Base-by-base conservation (phyloP, 2,797 vertebrate genomes). In the Channallabes apus region DNA sequence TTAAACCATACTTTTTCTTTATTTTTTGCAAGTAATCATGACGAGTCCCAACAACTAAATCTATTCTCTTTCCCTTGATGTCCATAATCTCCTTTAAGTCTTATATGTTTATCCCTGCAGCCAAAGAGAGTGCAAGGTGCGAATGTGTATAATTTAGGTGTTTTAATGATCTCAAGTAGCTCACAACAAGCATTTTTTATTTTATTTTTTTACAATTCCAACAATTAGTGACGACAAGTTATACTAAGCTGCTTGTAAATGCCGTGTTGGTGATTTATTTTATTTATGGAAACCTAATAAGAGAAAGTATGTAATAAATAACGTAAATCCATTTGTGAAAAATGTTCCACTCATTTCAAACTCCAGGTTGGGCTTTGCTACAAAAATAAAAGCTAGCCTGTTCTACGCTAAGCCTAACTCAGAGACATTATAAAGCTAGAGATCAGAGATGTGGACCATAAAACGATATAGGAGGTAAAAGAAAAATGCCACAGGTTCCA, bases 31-130 rank as follows among this genome's bases (percentile, higher is more conserved):
- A 29, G 62, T 9, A 29, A 67, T 67, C 64, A n/a, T 83, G 71
- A 72, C 77, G 82, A 86, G 77, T 71, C 78, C 85, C 88, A 88
- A 90, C 22, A 61, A 64, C 68, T 79, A 82, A 67, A 87, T 89
- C 18, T 0, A 79, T 85, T n/a, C n/a, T 90, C 88, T 85, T 72
- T 85, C 65, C 54, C 65, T 32, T 61, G 87, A 88, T 58, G 79
- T 61, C 61, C 11, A 38, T 79, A 64, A 84, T 88, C 83, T 85
- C 76, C 62, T 69, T 59, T 61, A 85, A 29, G 61, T 86, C 82
- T 73, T 24, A 82, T 38, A 64, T 86, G 41, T 65, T 65, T 86
- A 54, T 64, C 64, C 68, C 62, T 17, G 38, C 69, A 29, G 51
- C 82, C 58, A 27, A 64, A 64, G 35, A 64, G n/a, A n/a, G n/a